A percentile compares a stretch with the other conserved stretches of the same genome.
phyloP scores from a whole-genome alignment of 2,888 invertebrate species.

The Eupeodes latifasciatus region DNA sequence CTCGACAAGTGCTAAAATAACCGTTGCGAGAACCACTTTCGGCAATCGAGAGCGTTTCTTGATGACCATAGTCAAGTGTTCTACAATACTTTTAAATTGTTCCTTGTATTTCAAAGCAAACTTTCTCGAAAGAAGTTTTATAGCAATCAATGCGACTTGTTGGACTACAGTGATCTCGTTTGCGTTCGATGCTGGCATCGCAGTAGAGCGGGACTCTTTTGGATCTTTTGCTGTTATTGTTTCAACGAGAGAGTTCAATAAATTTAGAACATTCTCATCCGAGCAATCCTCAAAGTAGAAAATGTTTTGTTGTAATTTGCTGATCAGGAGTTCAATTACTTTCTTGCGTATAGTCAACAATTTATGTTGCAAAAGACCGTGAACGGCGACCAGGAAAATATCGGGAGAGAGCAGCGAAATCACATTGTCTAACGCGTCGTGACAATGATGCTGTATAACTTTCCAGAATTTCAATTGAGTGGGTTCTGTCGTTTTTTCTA shows the following conservation, averaged over 20 bases:
- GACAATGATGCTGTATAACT: slow-evolving; percentile 90
- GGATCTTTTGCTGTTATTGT: slow-evolving; percentile 84
- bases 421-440: slow-evolving; percentile 92
- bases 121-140: slow-evolving; percentile 92
- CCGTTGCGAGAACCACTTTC: slow-evolving; percentile 87
- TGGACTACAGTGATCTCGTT: slow-evolving; percentile 88
- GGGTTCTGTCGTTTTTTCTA: slow-evolving; percentile 86
- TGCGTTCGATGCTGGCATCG: slow-evolving; percentile 79
- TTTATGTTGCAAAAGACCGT: slow-evolving; percentile 89
- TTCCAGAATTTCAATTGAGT: slow-evolving; percentile 91
- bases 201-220: slow-evolving; percentile 82
- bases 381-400: slow-evolving; percentile 92
- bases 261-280: slow-evolving; percentile 85
- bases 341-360: slow-evolving; percentile 90
- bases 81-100: slow-evolving; percentile 89
- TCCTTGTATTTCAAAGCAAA: slow-evolving; percentile 88
- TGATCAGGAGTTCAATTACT: slow-evolving; percentile 93
- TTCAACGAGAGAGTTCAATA: slow-evolving; percentile 87
- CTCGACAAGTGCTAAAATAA: slow-evolving; percentile 88
- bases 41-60: slow-evolving; percentile 80
- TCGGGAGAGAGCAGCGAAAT: slow-evolving; percentile 91
- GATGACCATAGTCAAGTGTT: slow-evolving; percentile 86
- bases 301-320: slow-evolving; percentile 89
- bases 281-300: slow-evolving; percentile 86
- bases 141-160: slow-evolving; percentile 92